phyloP scores from a whole-genome alignment of 2,113 vertebrate species.

The Toxostoma redivivum region DNA sequence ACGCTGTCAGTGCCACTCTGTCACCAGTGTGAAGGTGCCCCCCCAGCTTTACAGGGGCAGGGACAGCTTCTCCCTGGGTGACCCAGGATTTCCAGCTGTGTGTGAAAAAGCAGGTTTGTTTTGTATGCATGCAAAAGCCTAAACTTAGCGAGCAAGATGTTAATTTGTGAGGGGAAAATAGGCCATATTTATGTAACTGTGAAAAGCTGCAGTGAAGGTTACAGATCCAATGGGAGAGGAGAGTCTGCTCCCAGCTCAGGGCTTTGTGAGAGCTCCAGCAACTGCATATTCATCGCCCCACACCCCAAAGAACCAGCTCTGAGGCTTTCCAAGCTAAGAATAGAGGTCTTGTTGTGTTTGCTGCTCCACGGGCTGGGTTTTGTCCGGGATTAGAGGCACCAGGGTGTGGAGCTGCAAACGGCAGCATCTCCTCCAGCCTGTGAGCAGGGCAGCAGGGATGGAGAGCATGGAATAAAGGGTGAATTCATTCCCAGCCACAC shows the following conservation, averaged over 20 bases:
- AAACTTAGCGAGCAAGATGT: conserved; percentile 45
- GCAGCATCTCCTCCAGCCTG: background rate
- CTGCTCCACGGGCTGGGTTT: background rate
- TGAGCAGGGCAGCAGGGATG: background rate
- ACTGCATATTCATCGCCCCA: background rate
- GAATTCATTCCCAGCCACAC: conserved; percentile 20
- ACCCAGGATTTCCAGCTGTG: conserved; percentile 22
- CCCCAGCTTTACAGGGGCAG: background rate
- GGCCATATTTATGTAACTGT: conserved; percentile 49
- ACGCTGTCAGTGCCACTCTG: background rate
- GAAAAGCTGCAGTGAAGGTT: conserved; percentile 44
- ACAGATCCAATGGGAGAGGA: background rate
- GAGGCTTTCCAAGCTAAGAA: background rate
- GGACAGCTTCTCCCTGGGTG: background rate
- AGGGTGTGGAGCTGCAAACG: background rate
- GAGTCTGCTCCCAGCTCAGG: background rate
- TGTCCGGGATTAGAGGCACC: background rate
- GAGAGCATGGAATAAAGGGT: background rate
- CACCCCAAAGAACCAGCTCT: background rate
- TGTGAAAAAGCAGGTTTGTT: conserved; percentile 10
- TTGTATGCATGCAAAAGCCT: background rate
- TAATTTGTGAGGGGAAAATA: conserved; percentile 46
- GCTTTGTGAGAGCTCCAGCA: conserved; percentile 20
- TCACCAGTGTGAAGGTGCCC: background rate
- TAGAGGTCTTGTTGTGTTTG: conserved; percentile 5